Base-by-base conservation (phyloP, 2,888 invertebrate species). In the Limnephilus marmoratus region DNA sequence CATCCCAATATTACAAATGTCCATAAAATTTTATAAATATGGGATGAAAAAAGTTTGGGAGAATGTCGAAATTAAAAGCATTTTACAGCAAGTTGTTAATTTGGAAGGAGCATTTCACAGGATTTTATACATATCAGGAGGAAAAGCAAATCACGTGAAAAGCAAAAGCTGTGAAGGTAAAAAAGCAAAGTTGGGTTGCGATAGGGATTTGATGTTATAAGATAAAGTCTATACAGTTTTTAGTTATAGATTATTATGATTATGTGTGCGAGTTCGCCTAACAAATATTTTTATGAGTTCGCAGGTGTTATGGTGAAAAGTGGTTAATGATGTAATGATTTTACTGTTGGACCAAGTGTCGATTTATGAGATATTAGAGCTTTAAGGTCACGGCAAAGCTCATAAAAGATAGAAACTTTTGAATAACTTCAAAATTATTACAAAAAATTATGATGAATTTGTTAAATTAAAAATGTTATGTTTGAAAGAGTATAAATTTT, bases 141-240 rank as follows among this genome's bases (percentile, higher is more conserved):
- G 7, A 37, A 83, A 24, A 83, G 83, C 37, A 11, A 83, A 82
- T 34, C 37, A 83, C 83, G 37, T 83, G 83, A 37, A 83, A 83
- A 83, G 83, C 83, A 83, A 37, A 83, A 83, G 83, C 83, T 37
- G 83, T 83, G 83, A 37, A 34, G 18, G 15, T 83, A 7, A 37
- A 24, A 24, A 83, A 83, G 83, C 83, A 83, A 18, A 18, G n/a
- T 37, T 68, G 68, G 24, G 24, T 68, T 68, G 68, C 68, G 68
- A 24, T n/a, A 68, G 24, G 9, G 68, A n/a, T n/a, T 24, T 24
- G 68, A 68, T 68, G 7, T 68, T n/a, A 68, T 68, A n/a, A 68
- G n/a, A 68, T 24, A 68, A 68, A 68, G n/a, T 24, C n/a, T 68
- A 68, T 24, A 24, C 68, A 68, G 68, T 24, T n/a, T 18, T 68